phyloP scores from a whole-genome alignment of 2,888 invertebrate species.

The Dysmachus trigonus region DNA sequence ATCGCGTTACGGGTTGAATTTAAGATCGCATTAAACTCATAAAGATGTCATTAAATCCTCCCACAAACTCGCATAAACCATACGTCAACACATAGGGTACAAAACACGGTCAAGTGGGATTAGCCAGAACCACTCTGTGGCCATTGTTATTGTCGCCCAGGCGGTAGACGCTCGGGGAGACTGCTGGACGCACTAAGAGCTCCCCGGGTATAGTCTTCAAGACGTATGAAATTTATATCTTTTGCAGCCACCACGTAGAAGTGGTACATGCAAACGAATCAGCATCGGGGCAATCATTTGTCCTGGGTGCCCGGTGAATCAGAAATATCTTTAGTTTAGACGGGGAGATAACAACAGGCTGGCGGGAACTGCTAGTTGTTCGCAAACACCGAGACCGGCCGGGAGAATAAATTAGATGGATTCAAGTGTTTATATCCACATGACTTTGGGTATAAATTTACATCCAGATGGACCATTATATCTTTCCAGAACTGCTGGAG shows the following conservation, averaged over 20 bases:
- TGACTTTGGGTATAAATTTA: constrained; percentile 29
- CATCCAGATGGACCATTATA: constrained; percentile 14
- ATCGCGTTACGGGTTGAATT: constrained; percentile 37
- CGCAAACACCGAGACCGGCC: neutral
- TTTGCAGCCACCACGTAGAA: constrained; percentile 18
- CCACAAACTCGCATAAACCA: constrained; percentile 39
- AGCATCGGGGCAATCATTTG: constrained; percentile 21
- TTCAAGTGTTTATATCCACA: constrained; percentile 31
- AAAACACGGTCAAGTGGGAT: constrained; percentile 31
- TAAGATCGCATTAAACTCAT: constrained; percentile 39
- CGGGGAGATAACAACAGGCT: constrained; percentile 20
- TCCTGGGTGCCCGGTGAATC: constrained; percentile 23
- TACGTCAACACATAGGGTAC: constrained; percentile 40
- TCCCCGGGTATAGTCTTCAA: constrained; percentile 4
- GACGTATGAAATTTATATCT: constrained; percentile 27
- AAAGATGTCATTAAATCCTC: constrained; percentile 44
- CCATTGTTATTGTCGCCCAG: constrained; percentile 34
- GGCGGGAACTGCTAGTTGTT: neutral
- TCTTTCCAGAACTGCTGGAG: neutral
- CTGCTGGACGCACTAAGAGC: constrained; percentile 1
- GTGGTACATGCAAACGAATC: constrained; percentile 1
- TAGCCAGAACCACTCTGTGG: constrained; percentile 1
- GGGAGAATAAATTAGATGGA: constrained; percentile 8
- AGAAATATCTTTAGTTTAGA: constrained; percentile 36
- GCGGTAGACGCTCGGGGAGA: neutral